A percentile compares a stretch with the other conserved stretches of the same genome.
phyloP scores from a whole-genome alignment of 2,113 vertebrate species.

The Cygnus buccinator region DNA sequence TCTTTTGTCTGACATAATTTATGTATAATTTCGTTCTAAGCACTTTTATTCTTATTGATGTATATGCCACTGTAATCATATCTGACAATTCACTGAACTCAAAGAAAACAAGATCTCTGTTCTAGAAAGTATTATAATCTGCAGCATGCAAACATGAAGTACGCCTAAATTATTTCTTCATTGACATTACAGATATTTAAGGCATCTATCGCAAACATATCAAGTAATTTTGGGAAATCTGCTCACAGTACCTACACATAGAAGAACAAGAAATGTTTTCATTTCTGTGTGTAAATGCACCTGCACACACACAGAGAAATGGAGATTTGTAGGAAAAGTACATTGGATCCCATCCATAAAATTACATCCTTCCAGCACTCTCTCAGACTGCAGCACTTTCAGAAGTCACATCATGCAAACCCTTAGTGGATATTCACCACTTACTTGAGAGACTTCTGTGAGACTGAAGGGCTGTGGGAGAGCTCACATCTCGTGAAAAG shows the following conservation, averaged over 20 bases:
- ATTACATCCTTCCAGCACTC: not conserved
- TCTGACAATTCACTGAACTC: not conserved
- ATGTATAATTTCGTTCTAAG: not conserved
- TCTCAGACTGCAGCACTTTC: rapidly evolving
- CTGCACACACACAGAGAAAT: not conserved
- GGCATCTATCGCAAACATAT: not conserved
- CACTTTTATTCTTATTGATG: not conserved
- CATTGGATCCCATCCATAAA: not conserved
- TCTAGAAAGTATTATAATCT: not conserved
- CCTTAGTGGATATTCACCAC: not conserved
- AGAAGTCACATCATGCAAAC: not conserved
- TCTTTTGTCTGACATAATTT: slow-evolving; percentile 11
- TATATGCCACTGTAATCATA: not conserved
- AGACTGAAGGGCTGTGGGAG: not conserved
- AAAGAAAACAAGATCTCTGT: not conserved
- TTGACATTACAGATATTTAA: not conserved
- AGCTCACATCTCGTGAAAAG: not conserved
- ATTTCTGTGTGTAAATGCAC: not conserved
- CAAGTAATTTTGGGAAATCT: not conserved
- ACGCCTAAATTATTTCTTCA: not conserved
- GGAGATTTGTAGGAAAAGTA: not conserved
- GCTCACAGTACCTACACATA: not conserved
- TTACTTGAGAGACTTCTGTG: not conserved
- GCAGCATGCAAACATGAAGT: not conserved
- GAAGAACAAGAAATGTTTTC: not conserved